Percentiles rank a stretch among this genome's conserved stretches.
Evolutionary conservation across 2,113 vertebrate genomes (phyloP).

Genomic region (Gallinago undulata): DNA sequence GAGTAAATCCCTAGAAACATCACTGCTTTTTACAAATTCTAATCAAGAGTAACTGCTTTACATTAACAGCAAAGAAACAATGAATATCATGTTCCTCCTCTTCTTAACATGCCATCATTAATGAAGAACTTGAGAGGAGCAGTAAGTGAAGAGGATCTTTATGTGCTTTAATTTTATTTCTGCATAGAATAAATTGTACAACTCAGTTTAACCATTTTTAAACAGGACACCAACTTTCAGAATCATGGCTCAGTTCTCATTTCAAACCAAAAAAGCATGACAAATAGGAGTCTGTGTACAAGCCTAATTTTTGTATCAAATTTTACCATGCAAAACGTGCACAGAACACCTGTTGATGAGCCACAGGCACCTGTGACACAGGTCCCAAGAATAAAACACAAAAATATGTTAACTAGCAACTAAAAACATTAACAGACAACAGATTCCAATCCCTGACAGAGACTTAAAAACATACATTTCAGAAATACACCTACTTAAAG

Average conservation of each 20-base stretch:
- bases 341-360: neutral
- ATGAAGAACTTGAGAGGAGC: neutral
- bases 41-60: neutral
- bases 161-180: neutral
- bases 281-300: neutral
- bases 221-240: neutral
- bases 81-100: neutral
- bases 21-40: neutral
- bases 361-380: neutral
- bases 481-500: conserved; percentile 19
- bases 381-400: neutral
- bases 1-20: neutral
- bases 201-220: neutral
- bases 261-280: neutral
- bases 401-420: conserved; percentile 11
- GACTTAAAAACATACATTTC: neutral
- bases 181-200: neutral
- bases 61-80: neutral
- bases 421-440: neutral
- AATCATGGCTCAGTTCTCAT: neutral
- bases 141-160: neutral
- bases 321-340: neutral
- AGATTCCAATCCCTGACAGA: neutral
- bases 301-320: neutral
- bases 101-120: neutral